Evolutionary conservation across 2,888 invertebrate genomes (phyloP).

Genomic region (Lamellibrachia satsuma): DNA sequence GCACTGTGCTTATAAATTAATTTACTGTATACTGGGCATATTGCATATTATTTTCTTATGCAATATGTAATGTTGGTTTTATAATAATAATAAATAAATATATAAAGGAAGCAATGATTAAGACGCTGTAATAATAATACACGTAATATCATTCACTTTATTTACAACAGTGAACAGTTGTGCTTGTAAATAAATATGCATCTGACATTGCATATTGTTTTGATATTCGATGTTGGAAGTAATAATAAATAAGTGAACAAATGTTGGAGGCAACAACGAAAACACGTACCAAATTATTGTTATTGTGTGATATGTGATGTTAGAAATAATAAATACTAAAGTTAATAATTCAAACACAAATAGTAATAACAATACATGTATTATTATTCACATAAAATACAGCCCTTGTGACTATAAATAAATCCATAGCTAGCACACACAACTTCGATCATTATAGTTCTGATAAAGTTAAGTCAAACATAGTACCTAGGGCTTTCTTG

Average conservation of each 20-base stretch:
- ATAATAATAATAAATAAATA: too few relatives aligned
- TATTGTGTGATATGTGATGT: too few relatives aligned
- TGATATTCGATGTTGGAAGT: neutral
- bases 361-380: neutral
- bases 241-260: neutral
- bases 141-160: too few relatives aligned
- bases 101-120: too few relatives aligned
- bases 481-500: neutral
- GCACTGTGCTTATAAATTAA: neutral
- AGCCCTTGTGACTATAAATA: neutral
- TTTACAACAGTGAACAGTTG: too few relatives aligned
- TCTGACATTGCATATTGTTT: too few relatives aligned
- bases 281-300: too few relatives aligned
- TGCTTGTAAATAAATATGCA: too few relatives aligned
- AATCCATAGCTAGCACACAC: neutral
- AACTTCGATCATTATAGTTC: conserved; percentile 23
- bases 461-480: conserved; percentile 47
- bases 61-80: neutral
- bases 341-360: too few relatives aligned
- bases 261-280: too few relatives aligned
- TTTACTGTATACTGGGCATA: neutral
- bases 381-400: neutral
- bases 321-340: too few relatives aligned
- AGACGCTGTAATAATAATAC: too few relatives aligned
- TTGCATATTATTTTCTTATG: neutral